Conservation (phyloP, 1,140 invertebrate species). For the Drosophila burlai region DNA sequence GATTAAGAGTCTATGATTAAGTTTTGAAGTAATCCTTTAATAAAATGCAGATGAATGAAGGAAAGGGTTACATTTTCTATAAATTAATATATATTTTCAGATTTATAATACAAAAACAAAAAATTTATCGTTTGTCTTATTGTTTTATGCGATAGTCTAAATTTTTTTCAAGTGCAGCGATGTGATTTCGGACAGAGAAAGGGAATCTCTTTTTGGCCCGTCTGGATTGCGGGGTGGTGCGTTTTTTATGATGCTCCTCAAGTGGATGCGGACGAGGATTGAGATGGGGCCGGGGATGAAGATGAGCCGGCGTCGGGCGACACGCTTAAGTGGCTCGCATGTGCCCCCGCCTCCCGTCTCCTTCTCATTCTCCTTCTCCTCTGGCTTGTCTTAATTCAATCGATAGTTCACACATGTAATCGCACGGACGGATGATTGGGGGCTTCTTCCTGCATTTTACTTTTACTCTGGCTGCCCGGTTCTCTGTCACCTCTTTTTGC, state of each 20-base stretch:
- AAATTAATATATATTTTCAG: neutral
- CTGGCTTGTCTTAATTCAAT: conserved; percentile 78
- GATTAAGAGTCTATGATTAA: no score
- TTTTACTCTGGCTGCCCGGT: conserved; percentile 30
- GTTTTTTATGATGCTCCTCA: conserved; percentile 75
- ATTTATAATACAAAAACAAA: neutral
- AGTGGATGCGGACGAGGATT: conserved; percentile 60
- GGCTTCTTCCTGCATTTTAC: conserved; percentile 72
- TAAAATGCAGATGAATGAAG: no score
- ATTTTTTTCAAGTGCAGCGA: conserved; percentile 13
- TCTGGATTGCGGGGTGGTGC: conserved; percentile 32
- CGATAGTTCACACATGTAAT: conserved; percentile 83
- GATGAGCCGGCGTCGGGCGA: conserved; percentile 53
- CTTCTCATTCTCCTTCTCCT: conserved; percentile 15
- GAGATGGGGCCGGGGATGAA: neutral
- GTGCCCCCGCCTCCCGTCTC: conserved; percentile 3
- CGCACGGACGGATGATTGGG: conserved; percentile 72
- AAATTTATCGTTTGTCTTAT: no score
- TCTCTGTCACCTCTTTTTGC: conserved; percentile 62
- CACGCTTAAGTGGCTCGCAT: conserved; percentile 74
- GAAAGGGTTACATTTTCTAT: no score
- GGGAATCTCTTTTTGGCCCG: conserved; percentile 23
- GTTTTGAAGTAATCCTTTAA: no score
- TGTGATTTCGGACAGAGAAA: conserved; percentile 13
- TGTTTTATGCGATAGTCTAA: no score